Evolutionary conservation across 2,888 invertebrate genomes (phyloP).

Genomic region (Scaptomyza polygonia): DNA sequence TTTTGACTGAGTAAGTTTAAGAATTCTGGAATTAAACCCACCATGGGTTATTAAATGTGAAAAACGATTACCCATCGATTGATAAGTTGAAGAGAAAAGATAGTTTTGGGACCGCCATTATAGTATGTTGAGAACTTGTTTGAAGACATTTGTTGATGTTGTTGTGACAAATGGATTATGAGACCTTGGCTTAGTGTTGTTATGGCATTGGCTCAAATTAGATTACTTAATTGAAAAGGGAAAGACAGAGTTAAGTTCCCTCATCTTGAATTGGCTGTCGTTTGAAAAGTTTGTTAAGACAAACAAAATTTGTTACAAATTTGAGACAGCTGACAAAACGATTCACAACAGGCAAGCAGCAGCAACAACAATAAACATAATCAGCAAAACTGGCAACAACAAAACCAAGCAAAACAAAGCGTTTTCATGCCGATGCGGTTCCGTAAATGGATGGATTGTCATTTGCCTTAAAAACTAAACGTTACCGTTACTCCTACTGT

Average conservation of each 20-base stretch:
- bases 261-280: conserved; percentile 15
- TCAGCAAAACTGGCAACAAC: conserved; percentile 5
- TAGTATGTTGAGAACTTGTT: too few species aligned
- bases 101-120: too few species aligned
- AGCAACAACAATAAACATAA: conserved; percentile 25
- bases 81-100: too few species aligned
- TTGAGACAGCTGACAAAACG: conserved; percentile 51
- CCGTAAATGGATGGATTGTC: conserved; percentile 37
- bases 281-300: conserved; percentile 23
- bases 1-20: too few species aligned
- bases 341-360: conserved; percentile 11
- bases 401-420: conserved; percentile 13
- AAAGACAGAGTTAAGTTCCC: conserved; percentile 8
- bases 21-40: too few species aligned
- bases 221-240: conserved; percentile 7
- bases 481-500: conserved; percentile 19
- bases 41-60: too few species aligned
- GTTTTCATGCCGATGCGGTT: conserved; percentile 21
- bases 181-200: conserved; percentile 7
- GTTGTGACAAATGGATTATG: conserved; percentile 30
- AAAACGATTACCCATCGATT: too few species aligned
- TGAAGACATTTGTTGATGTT: background rate
- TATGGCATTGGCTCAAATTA: conserved; percentile 15
- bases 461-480: conserved; percentile 6
- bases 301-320: conserved; percentile 44